These are phyloP conservation scores for Microdon myrmicae DNA, from an alignment of 2,888 invertebrate species.

Conservation along the genomic window DNA sequence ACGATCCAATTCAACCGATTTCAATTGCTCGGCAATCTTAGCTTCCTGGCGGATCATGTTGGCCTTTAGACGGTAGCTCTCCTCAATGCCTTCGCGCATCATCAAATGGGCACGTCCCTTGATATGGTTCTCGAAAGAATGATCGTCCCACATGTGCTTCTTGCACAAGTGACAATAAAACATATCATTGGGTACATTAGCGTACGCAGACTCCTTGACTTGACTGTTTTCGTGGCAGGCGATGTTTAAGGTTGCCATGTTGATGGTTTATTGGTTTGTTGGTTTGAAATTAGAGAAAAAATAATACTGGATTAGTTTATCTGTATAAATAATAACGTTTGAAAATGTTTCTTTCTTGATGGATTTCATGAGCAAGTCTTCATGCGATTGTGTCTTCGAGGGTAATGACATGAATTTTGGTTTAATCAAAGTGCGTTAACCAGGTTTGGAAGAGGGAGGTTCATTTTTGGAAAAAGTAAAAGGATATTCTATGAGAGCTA, in stretches of 20 bases:
- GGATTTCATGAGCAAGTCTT: slow-evolving; percentile 42
- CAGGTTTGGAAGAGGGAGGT: too few species aligned
- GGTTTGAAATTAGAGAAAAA: slow-evolving; percentile 34
- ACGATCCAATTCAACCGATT: slow-evolving; percentile 73
- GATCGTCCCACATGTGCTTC: slow-evolving; percentile 82
- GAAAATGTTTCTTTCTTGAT: slow-evolving; percentile 38
- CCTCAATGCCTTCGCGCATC: slow-evolving; percentile 68
- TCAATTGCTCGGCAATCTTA: slow-evolving; percentile 78
- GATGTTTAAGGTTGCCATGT: not conserved
- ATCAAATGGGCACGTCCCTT: slow-evolving; percentile 70
- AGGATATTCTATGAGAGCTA: too few species aligned
- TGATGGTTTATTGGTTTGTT: not conserved
- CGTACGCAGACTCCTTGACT: slow-evolving; percentile 64
- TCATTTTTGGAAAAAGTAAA: too few species aligned
- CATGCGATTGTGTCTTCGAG: too few species aligned
- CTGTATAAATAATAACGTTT: slow-evolving; percentile 13
- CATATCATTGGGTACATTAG: slow-evolving; percentile 67
- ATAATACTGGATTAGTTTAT: slow-evolving; percentile 36
- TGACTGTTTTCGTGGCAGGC: too few species aligned
- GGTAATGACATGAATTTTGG: too few species aligned
- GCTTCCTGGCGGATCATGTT: slow-evolving; percentile 80
- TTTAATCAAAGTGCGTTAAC: too few species aligned
- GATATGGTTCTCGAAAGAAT: slow-evolving; percentile 82
- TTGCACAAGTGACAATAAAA: slow-evolving; percentile 87
- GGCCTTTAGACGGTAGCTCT: slow-evolving; percentile 66